Base-by-base conservation (phyloP, 2,113 vertebrate species). In the Blennius ocellaris region DNA sequence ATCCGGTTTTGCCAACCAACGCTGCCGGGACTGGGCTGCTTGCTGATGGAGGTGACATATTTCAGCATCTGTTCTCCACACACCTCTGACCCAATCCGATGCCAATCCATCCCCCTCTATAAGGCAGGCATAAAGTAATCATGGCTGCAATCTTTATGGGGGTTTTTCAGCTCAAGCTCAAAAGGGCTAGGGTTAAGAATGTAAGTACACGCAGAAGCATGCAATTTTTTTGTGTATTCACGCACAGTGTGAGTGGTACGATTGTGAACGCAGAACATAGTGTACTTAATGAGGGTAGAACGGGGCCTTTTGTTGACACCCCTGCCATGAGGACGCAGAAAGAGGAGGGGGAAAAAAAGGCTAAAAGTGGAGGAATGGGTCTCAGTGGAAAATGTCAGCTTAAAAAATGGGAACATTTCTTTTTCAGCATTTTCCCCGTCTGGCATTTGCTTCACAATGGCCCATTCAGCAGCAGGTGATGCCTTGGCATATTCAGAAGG, bases 361-460 rank as follows among this genome's bases (percentile, higher is more conserved):
- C 64, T 76, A 83, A 85, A 79, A 88, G 65, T 78, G 70, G 65
- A 75, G 75, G 83, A 85, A 90, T 60, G 76, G 55, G 70, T 83
- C 85, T 85, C 49, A 11, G 80, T 72, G 85, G 90, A 86, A 93
- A 93, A 93, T 92, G 91, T 93, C 92, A 93, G 87, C 83, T 82
- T 87, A 83, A 90, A 92, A 90, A 79, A 93, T 78, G 80, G 86
- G 89, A 91, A 90, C 85, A 77, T 92, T 90, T 91, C 84, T 85
- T 88, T 92, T 90, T 90, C 84, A 80, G 71, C 85, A 76, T 76
- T 87, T 87, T 82, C 69, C 74, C 81, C 61, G 79, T 71, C 84
- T 93, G 93, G 90, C 93, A 91, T 93, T 93, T 94, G 87, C 86
- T 92, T 87, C 87, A 93, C 93, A 93, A 94, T 90, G 82, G 82